phyloP scores from a whole-genome alignment of 1,140 invertebrate genomes.

The Eriocheir sinensis region DNA sequence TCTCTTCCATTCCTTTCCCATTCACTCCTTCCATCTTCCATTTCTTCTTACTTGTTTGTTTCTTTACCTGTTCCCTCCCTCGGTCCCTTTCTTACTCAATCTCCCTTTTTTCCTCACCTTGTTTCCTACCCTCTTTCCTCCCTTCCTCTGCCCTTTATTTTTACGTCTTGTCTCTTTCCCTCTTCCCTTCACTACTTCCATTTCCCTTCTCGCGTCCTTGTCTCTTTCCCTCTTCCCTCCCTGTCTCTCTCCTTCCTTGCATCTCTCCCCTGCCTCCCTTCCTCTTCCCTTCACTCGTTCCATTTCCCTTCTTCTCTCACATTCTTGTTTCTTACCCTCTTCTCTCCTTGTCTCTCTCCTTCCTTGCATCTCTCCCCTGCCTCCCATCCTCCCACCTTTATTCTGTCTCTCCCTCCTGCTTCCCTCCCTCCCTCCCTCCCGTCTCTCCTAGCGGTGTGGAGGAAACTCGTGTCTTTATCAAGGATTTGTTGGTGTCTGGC shows the following conservation, averaged over 20 bases:
- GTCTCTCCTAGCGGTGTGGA: slow-evolving; percentile 2
- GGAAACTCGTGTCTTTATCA: slow-evolving; percentile 54
- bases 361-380: too few relatives aligned
- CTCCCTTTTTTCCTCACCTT: neutral
- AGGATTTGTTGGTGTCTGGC: slow-evolving; percentile 39
- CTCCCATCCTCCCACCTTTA: neutral
- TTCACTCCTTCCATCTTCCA: too few relatives aligned
- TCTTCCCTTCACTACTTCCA: slow-evolving; percentile 19
- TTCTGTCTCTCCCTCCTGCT: neutral
- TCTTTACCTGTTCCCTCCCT: too few relatives aligned
- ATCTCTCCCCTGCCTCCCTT: neutral
- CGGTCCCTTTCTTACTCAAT: neutral
- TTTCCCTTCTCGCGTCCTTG: too few relatives aligned
- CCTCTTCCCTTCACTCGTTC: neutral
- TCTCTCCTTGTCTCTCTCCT: neutral
- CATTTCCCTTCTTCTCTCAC: neutral
- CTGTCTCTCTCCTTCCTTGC: neutral
- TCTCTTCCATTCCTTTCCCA: neutral
- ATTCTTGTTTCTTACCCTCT: too few relatives aligned
- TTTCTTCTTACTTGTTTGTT: too few relatives aligned
- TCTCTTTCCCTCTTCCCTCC: neutral
- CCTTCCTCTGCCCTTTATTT: too few relatives aligned
- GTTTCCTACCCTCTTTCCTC: neutral
- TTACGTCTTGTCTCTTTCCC: neutral
- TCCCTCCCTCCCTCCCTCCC: neutral